Base-by-base conservation (phyloP, 2,797 vertebrate genomes). In the Garrulus glandarius region DNA sequence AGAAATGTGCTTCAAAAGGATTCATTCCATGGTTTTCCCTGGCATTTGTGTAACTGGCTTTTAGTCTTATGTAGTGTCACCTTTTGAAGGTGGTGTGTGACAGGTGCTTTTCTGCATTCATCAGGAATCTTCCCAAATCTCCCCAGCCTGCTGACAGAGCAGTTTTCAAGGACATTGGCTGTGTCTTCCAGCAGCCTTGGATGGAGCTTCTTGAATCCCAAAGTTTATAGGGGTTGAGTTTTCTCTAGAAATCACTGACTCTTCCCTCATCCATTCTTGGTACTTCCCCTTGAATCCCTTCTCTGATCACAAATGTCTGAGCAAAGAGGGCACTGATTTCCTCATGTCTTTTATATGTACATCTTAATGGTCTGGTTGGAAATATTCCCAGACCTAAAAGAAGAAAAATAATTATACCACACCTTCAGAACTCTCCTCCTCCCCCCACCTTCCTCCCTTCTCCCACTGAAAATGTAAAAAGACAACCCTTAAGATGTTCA, bases 271-370 rank as follows among this genome's bases (percentile, higher is more conserved):
- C 13, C 30, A 26, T 9, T 71, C 32, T 9, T 20, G 26, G 3
- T 36, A 34, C 10, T 49, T 89, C 37, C 27, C 4, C 18, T 78
- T 50, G 32, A 75, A 60, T 76, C 53, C 13, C 36, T 21, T 17
- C 19, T 78, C 20, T 74, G 26, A 30, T 37, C 43, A 65, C 0
- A 5, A 32, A 80, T 8, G 1, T 10, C 27, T 84, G n/a, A 74
- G 24, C 39, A 86, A 69, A 76, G 34, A 87, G 13, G 10, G 10
- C 10, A 30, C 16, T 9, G 19, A n/a, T 55, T 50, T 55, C 9
- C 14, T 71, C 5, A 2, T 41, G 9, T 60, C 4, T 74, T 36
- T 67, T 17, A 8, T 2, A 16, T 6, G 2, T 24, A 2, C 26
- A 13, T 52, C 41, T 50, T 29, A 60, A 52, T 18, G 14, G 2